These are phyloP conservation scores for Coryphaenoides rupestris DNA, from an alignment of 2,113 vertebrate species.

Conservation along the genomic window DNA sequence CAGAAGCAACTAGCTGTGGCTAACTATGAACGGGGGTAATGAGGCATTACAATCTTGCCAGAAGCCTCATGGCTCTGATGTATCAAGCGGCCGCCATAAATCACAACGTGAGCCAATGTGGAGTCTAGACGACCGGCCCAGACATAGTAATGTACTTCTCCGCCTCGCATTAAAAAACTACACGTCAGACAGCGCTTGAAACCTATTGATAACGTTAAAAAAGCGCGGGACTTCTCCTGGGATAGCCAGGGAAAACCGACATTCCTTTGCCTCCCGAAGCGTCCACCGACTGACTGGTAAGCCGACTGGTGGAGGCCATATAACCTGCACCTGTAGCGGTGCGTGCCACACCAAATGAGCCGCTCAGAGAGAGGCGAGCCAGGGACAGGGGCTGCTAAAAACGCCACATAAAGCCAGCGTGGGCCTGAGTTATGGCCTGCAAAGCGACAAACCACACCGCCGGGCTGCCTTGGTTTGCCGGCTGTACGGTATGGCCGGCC, in stretches of 20 bases:
- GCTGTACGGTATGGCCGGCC: conserved; percentile 35
- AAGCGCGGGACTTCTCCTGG: conserved; percentile 51
- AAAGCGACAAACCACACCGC: conserved; percentile 52
- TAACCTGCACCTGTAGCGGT: conserved; percentile 65
- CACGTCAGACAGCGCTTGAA: conserved; percentile 54
- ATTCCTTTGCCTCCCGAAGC: conserved; percentile 48
- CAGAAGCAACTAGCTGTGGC: conserved; percentile 60
- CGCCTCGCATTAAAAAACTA: conserved; percentile 50
- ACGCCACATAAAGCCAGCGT: conserved; percentile 64
- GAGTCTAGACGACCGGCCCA: conserved; percentile 65
- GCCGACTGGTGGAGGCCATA: conserved; percentile 41
- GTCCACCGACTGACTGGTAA: conserved; percentile 21
- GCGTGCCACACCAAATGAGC: conserved; percentile 61
- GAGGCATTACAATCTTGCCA: conserved; percentile 69
- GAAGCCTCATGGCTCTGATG: conserved; percentile 63
- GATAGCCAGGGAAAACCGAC: conserved; percentile 57
- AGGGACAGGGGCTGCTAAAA: conserved; percentile 69
- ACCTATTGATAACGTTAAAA: conserved; percentile 42
- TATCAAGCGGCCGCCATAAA: conserved; percentile 66
- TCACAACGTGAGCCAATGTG: conserved; percentile 61
- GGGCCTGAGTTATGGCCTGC: conserved; percentile 68
- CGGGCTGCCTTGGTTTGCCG: conserved; percentile 47
- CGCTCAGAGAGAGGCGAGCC: conserved; percentile 57
- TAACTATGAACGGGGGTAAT: conserved; percentile 68
- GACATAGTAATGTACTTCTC: conserved; percentile 58